Evolutionary conservation across 2,797 vertebrate genomes (phyloP), one percentile per base, ranked within the genome.

Genomic region (Oreochromis grahami): DNA sequence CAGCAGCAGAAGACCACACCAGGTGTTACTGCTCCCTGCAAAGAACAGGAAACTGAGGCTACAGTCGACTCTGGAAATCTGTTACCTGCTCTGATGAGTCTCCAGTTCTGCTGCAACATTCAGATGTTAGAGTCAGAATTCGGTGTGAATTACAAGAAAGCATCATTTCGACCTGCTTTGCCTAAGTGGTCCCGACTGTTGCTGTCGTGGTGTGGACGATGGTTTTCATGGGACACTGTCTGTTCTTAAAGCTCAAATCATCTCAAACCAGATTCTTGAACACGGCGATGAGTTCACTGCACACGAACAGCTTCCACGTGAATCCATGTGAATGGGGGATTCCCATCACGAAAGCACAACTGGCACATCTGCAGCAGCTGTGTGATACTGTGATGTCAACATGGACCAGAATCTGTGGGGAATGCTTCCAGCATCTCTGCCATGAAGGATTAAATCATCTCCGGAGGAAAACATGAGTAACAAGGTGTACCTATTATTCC

Each of bases 341-440:
- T 70, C 65, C 38, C 65, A 11, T 1, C 65, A 45, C 2, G 0
- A 8, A 70, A 17, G 65, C 21, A 1, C 63, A 17, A 43, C 38
- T 15, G 38, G 34, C 13, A 70, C 21, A 21, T 43, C 0, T 70
- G 65, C 65, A 43, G 36, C 7, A 65, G n/a, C 63, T 68, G 63
- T 41, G n/a, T 41, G 63, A 41, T 41, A n/a, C n/a, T 65, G 34
- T 65, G 7, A 65, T 21, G 34, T 65, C 63, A 70, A 8, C 38
- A 7, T 29, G 41, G 32, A 36, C 6, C 32, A 63, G 32, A 63
- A n/a, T 36, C 19, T 36, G 58, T 36, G 58, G 15, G 21, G 4
- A 26, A 26, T 45, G 38, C 34, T 68, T 41, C 36, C 63, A 68
- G 63, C 38, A 70, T 70, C 65, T 43, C 38, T 70, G 65, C 65